Evolutionary conservation across 1,140 invertebrate species (phyloP), one percentile per base, ranked within the genome.

Genomic region (Lethrus apterus): DNA sequence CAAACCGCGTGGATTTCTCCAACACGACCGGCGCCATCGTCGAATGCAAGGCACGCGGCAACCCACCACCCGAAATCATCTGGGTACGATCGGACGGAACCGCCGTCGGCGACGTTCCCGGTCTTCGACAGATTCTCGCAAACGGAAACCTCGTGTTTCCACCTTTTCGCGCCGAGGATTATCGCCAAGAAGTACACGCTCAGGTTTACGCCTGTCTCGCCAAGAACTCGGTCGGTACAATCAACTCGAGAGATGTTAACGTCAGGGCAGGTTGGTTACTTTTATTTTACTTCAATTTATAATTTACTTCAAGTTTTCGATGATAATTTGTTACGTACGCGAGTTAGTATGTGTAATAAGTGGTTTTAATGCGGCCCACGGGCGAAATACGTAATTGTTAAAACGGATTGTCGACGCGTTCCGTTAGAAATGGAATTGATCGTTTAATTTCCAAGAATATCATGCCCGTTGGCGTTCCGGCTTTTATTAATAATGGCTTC

Each of bases 121-220:
- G 89, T 57, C 31, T 66, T 19, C 48, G 64, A 23, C 69, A 88
- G 83, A 84, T 92, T 50, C 71, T 89, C 52, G 80, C 86, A 14
- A 91, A 96, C 68, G 91, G 93, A 60, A 94, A 94, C 60, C 72
- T 97, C 50, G 86, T 93, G 21, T 93, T 97, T 64, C 89, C 89
- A 33, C 89, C 91, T 7, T 96, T 95, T 78, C 79, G 89, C 36
- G 89, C 88, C 23, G 86, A 91, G 66, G 87, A 92, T 65, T 95
- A 95, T 64, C 77, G 86, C 30, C 88, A 93, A 67, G 88, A 93
- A 67, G 88, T 95, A 23, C 93, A 97, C 62, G 89, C 89, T 54
- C 88, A 92, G 68, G 84, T 90, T 34, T 96, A 95, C 70, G 83
- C 89, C 54, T 97, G 93, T 70, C 70, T 93, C 33, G 92, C 91